Base-by-base conservation (phyloP, 2,797 vertebrate genomes). In the Centropyge bicolor region DNA sequence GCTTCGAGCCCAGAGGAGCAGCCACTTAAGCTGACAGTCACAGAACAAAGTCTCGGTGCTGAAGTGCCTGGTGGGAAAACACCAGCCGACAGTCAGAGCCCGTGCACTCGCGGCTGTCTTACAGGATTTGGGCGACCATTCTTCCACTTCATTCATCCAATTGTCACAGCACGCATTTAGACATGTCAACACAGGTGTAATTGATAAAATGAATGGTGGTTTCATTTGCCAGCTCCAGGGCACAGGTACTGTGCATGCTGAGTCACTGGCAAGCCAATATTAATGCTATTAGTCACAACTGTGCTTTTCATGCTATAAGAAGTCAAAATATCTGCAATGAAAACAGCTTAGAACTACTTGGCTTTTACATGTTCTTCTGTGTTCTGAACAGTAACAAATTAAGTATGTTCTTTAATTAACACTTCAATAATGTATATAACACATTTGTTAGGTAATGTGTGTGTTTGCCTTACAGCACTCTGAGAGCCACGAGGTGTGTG, bases 1-100 rank as follows among this genome's bases (percentile, higher is more conserved):
- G 35, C 90, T 91, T 56, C 92, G 94, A 70, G 95, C 94, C 97
- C 97, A 98, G 14, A 93, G 88, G 80, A 97, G 91, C 74, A 98
- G 83, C 97, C 97, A 97, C 74, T 89, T 95, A 31, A 98, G 93
- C 92, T 97, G 97, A 84, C 97, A 98, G 94, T 98, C 97, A 87
- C 97, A 98, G 86, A 96, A 97, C 78, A 98, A 93, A 3, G 95
- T 96, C 83, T 98, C 97, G 0, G 96, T 96, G 85, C 92, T 93
- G 89, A 98, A 96, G 87, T 96, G 96, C 73, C 97, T 98, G 82
- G 8, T 43, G 81, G 79, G 81, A 82, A 75, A 12, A 79, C 16
- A 79, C 14, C 17, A 73, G 36, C 16, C 0, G 3, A 56, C 54
- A 24, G 74, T 91, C 22, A 64, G 27, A 74, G 60, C 1, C 46